A percentile compares a stretch with the other conserved stretches of the same genome.
Conservation (phyloP, 2,888 invertebrate genomes). For the Drosophila seclusa region DNA sequence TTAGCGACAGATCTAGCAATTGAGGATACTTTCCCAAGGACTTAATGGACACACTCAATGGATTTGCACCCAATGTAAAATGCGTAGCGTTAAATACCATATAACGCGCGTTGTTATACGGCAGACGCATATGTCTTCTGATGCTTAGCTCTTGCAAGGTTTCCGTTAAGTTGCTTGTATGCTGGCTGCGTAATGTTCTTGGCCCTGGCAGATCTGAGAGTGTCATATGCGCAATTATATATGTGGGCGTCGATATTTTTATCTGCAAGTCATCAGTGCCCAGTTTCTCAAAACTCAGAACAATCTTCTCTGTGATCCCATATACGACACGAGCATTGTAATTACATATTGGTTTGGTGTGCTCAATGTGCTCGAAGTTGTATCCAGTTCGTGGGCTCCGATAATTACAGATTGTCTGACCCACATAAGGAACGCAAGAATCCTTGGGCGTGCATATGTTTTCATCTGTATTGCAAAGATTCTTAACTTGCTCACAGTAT, state of each 20-base stretch:
- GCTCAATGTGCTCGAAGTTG: not conserved
- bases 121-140: constrained; percentile 24
- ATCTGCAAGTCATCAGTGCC: constrained; percentile 4
- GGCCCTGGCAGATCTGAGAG: not conserved
- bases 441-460: constrained; percentile 15
- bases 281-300: constrained; percentile 35
- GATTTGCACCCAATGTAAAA: constrained; percentile 28
- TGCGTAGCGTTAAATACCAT: constrained; percentile 25
- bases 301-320: constrained; percentile 19
- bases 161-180: constrained; percentile 32
- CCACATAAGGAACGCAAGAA: constrained; percentile 36
- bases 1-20: constrained; percentile 1
- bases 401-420: constrained; percentile 32
- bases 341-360: constrained; percentile 27
- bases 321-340: constrained; percentile 30
- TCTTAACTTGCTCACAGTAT: constrained; percentile 43
- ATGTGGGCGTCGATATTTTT: constrained; percentile 25
- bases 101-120: constrained; percentile 26
- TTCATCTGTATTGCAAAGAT: constrained; percentile 23
- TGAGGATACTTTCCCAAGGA: not conserved
- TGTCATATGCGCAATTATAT: constrained; percentile 20
- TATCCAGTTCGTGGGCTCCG: not conserved
- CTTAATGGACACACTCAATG: constrained; percentile 18
- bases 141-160: constrained; percentile 29
- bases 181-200: not conserved